A percentile compares a stretch with the other conserved stretches of the same genome.
These are phyloP conservation scores for Chiroxiphia lanceolata DNA, from an alignment of 2,797 vertebrate species.

Conservation along the genomic window DNA sequence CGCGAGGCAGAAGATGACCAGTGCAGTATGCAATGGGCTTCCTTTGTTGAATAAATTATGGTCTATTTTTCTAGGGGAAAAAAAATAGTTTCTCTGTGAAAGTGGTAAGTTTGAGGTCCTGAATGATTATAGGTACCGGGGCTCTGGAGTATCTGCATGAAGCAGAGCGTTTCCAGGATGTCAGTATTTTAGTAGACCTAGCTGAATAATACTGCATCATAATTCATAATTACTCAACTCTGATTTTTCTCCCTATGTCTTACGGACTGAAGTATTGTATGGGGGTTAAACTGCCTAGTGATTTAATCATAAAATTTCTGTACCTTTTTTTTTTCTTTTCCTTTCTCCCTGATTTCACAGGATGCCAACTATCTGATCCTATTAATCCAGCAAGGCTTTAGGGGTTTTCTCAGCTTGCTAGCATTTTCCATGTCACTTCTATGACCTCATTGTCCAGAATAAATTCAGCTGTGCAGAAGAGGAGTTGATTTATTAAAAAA, in stretches of 20 bases:
- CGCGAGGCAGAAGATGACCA: not conserved
- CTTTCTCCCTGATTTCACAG: not conserved
- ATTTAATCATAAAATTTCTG: not conserved
- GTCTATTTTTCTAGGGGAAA: accelerated
- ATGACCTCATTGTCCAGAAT: not conserved
- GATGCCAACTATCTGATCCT: not conserved
- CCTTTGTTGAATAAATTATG: not conserved
- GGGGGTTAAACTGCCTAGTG: not conserved
- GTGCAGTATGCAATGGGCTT: not conserved
- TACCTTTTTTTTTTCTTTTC: not conserved
- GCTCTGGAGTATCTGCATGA: not conserved
- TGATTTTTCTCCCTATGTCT: not conserved
- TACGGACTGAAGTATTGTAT: not conserved
- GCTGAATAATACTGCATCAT: not conserved
- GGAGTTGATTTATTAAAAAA: not conserved
- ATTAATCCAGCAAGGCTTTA: not conserved
- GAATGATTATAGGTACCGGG: not conserved
- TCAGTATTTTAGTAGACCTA: not conserved
- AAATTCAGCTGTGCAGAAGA: not conserved
- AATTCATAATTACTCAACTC: not conserved
- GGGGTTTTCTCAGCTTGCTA: not conserved
- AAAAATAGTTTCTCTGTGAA: not conserved
- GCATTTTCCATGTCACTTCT: not conserved
- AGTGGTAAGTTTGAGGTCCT: not conserved
- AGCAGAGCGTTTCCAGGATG: not conserved